Percentiles rank a stretch among this genome's conserved stretches.
These are phyloP conservation scores for Drosophila mercatorum DNA, from an alignment of 2,888 invertebrate species.

Conservation along the genomic window DNA sequence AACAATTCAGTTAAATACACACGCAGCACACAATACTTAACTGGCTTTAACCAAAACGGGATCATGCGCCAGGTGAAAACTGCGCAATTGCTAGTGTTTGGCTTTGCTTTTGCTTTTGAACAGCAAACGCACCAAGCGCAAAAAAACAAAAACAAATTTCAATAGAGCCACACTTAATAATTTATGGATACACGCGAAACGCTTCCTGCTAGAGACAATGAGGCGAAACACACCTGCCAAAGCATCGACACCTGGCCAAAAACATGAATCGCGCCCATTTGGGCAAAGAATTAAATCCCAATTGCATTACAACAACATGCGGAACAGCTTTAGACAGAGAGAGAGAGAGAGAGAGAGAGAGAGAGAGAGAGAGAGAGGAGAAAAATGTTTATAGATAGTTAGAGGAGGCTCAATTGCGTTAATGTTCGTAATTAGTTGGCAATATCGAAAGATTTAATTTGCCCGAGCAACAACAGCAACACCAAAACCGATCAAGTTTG, in stretches of 20 bases:
- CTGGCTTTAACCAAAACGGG: slow-evolving; percentile 59
- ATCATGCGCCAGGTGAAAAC: slow-evolving; percentile 46
- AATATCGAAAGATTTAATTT: slow-evolving; percentile 70
- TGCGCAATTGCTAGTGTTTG: slow-evolving; percentile 44
- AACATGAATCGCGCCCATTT: slow-evolving; percentile 53
- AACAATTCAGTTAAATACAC: slow-evolving; percentile 31
- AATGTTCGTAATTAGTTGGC: slow-evolving; percentile 75
- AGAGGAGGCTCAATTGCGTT: slow-evolving; percentile 68
- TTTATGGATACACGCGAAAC: slow-evolving; percentile 64
- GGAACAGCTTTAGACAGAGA: slow-evolving; percentile 21
- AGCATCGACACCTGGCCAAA: slow-evolving; percentile 56
- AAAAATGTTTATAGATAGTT: slow-evolving; percentile 13
- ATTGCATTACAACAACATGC: slow-evolving; percentile 47
- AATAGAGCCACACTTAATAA: slow-evolving; percentile 50
- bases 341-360: not conserved
- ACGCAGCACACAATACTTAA: slow-evolving; percentile 33
- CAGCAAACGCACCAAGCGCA: slow-evolving; percentile 25
- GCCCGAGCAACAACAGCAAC: slow-evolving; percentile 5
- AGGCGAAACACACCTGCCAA: slow-evolving; percentile 71
- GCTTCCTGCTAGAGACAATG: slow-evolving; percentile 73
- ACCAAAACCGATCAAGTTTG: slow-evolving; percentile 57
- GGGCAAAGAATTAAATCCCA: slow-evolving; percentile 71
- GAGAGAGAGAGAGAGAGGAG: not conserved
- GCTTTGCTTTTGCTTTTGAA: not conserved
- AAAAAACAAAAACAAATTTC: slow-evolving; percentile 25